These are phyloP conservation scores for Pseudolaguvia tuberculata DNA, from an alignment of 2,113 vertebrate species.

Conservation along the genomic window DNA sequence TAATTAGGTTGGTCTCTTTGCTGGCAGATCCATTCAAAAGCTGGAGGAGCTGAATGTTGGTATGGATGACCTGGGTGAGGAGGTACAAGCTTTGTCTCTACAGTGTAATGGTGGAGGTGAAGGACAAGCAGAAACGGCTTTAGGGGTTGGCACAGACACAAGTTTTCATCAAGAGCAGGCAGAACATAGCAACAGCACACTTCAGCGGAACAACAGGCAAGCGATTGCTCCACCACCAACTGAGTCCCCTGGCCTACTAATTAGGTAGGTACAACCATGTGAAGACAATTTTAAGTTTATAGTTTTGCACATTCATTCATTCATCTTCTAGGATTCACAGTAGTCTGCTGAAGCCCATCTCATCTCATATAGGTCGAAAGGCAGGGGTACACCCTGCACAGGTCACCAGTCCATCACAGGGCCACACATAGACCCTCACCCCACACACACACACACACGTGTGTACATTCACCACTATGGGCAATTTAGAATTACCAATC, in stretches of 20 bases:
- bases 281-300: not conserved
- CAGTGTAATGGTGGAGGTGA: constrained; percentile 72
- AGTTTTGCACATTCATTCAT: too few relatives aligned
- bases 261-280: constrained; percentile 61
- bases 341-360: too few relatives aligned
- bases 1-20: not conserved
- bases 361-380: too few relatives aligned
- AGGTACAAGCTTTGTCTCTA: constrained; percentile 78
- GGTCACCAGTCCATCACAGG: too few relatives aligned
- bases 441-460: too few relatives aligned
- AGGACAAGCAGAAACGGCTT: constrained; percentile 55
- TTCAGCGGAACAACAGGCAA: constrained; percentile 67
- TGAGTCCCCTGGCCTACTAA: constrained; percentile 78
- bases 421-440: too few relatives aligned
- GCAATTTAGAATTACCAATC: too few relatives aligned
- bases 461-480: too few relatives aligned
- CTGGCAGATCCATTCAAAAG: constrained; percentile 90
- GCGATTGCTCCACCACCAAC: constrained; percentile 70
- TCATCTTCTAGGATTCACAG: too few relatives aligned
- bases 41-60: constrained; percentile 95
- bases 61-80: constrained; percentile 86
- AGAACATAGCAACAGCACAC: constrained; percentile 72
- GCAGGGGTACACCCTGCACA: too few relatives aligned
- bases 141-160: constrained; percentile 57
- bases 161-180: constrained; percentile 60